A percentile compares a stretch with the other conserved stretches of the same genome.
Conservation (phyloP, 2,113 vertebrate species). For the Galbula dea region DNA sequence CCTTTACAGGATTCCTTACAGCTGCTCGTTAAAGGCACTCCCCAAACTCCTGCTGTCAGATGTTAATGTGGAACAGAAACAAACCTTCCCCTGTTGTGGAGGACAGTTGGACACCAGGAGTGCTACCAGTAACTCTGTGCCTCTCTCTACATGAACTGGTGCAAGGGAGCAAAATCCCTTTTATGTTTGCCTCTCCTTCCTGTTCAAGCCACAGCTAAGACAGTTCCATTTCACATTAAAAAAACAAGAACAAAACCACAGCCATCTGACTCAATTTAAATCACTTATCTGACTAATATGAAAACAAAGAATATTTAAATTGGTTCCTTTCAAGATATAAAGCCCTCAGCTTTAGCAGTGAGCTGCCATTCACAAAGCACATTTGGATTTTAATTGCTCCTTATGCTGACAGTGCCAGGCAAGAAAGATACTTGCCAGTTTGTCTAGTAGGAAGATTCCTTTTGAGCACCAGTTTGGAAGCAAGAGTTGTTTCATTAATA, state of each 20-base stretch:
- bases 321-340: background rate
- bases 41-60: background rate
- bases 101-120: background rate
- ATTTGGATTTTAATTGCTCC: background rate
- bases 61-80: background rate
- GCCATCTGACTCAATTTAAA: background rate
- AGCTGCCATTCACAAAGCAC: background rate
- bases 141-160: background rate
- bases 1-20: background rate
- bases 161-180: background rate
- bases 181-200: background rate
- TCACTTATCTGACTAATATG: background rate
- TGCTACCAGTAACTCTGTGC: accelerated
- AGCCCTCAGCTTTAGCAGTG: background rate
- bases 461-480: background rate
- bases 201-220: background rate
- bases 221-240: background rate
- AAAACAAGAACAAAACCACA: background rate
- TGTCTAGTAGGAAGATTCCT: background rate
- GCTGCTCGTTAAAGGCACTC: background rate
- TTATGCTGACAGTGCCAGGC: background rate
- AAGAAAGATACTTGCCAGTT: background rate
- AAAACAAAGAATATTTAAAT: background rate
- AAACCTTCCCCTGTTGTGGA: background rate
- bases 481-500: background rate